Evolutionary conservation across 2,888 invertebrate genomes (phyloP).

Genomic region (Dyspetes luteomarginatus): DNA sequence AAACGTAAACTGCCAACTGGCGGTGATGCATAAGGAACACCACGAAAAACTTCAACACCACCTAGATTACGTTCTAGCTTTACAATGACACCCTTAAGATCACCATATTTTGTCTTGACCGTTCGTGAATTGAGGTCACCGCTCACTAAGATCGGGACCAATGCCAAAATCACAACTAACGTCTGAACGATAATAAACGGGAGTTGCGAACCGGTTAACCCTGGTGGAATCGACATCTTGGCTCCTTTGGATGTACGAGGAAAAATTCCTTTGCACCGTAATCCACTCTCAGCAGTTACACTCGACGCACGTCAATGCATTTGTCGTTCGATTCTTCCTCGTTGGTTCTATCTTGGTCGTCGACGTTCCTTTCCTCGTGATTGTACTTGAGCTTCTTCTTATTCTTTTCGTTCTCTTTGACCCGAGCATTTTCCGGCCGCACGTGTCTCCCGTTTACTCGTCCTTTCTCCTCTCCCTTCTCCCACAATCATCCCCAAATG

Average conservation of each 20-base stretch:
- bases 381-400: slow-evolving; percentile 37
- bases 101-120: slow-evolving; percentile 94
- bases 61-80: slow-evolving; percentile 89
- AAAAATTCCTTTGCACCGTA: slow-evolving; percentile 15
- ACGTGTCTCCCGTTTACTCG: slow-evolving; percentile 21
- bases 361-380: background rate
- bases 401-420: slow-evolving; percentile 22
- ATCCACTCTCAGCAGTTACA: slow-evolving; percentile 32
- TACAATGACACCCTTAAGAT: slow-evolving; percentile 93
- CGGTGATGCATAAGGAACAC: slow-evolving; percentile 97
- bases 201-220: slow-evolving; percentile 6
- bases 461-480: slow-evolving; percentile 1
- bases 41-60: slow-evolving; percentile 96
- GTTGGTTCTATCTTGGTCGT: slow-evolving; percentile 7
- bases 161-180: slow-evolving; percentile 72
- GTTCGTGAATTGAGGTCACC: slow-evolving; percentile 90
- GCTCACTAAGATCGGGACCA: slow-evolving; percentile 71
- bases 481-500: slow-evolving; percentile 42
- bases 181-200: slow-evolving; percentile 48
- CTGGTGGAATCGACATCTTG: slow-evolving; percentile 71
- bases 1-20: slow-evolving; percentile 95
- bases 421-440: slow-evolving; percentile 46
- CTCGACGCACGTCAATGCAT: background rate
- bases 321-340: slow-evolving; percentile 14
- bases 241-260: slow-evolving; percentile 11